Percentiles rank a stretch among this genome's conserved stretches.
Conservation (phyloP, 2,888 invertebrate genomes). For the Cheilosia impressa region DNA sequence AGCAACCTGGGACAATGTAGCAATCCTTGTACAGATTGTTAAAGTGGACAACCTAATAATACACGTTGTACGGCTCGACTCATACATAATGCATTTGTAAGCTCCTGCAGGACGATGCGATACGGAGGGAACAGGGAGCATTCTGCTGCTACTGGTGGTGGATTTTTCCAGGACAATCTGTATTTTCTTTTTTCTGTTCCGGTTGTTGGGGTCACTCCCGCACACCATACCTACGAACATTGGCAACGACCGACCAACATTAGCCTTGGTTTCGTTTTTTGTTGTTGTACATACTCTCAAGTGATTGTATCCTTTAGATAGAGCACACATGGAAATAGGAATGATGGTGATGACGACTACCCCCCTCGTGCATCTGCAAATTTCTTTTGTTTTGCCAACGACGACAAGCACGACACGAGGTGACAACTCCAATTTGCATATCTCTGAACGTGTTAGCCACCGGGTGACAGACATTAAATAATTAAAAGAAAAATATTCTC, state of each 20-base stretch:
- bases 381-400: slow-evolving; percentile 69
- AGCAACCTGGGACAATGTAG: slow-evolving; percentile 68
- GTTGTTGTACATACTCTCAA: slow-evolving; percentile 55
- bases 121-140: not conserved
- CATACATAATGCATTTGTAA: slow-evolving; percentile 76
- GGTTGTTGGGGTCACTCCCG: slow-evolving; percentile 34
- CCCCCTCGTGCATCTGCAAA: slow-evolving; percentile 68
- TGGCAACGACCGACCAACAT: slow-evolving; percentile 69
- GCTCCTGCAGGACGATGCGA: slow-evolving; percentile 50
- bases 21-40: slow-evolving; percentile 74
- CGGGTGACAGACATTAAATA: slow-evolving; percentile 83
- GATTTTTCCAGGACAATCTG: slow-evolving; percentile 61
- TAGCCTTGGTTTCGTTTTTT: slow-evolving; percentile 72
- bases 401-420: slow-evolving; percentile 68
- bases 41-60: slow-evolving; percentile 76
- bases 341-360: slow-evolving; percentile 39
- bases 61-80: slow-evolving; percentile 73
- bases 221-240: slow-evolving; percentile 30
- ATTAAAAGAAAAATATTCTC: slow-evolving; percentile 79
- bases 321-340: slow-evolving; percentile 6
- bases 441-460: slow-evolving; percentile 83
- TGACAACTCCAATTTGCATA: slow-evolving; percentile 83
- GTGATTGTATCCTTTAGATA: slow-evolving; percentile 69
- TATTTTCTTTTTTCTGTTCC: slow-evolving; percentile 54
- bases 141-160: slow-evolving; percentile 34